Conservation (phyloP, 2,888 invertebrate species). For the Rutpela maculata region DNA sequence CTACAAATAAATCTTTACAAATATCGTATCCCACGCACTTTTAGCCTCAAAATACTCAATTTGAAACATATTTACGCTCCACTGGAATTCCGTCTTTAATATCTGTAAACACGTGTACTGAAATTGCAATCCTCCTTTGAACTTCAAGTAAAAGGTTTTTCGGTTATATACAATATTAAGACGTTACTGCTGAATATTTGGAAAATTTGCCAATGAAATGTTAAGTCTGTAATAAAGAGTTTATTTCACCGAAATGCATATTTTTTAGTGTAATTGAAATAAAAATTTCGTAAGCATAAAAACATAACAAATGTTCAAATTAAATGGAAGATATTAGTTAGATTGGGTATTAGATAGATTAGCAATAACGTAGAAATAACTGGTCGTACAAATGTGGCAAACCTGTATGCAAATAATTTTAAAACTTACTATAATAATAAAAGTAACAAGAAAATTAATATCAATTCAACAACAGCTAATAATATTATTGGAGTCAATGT, state of each 20-base stretch:
- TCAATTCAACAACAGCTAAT: no score
- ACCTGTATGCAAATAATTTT: no score
- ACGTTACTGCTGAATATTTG: not conserved
- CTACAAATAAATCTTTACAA: not conserved
- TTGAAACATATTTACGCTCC: constrained; percentile 7
- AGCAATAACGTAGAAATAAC: no score
- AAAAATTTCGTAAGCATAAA: not conserved
- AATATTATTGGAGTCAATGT: no score
- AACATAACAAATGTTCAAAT: not conserved
- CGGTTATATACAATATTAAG: not conserved
- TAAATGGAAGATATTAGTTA: no score
- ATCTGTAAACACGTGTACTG: not conserved
- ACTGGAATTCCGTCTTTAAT: not conserved
- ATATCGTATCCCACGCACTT: not conserved
- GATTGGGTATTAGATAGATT: no score
- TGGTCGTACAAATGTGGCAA: no score
- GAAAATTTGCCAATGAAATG: not conserved
- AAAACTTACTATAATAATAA: no score
- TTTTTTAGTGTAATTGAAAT: no score
- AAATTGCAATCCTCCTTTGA: constrained; percentile 1
- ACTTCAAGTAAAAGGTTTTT: not conserved
- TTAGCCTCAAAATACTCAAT: not conserved
- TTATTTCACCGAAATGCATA: no score
- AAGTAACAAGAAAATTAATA: no score
- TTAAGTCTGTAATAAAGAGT: not conserved